Percentiles rank a stretch among this genome's conserved stretches.
phyloP scores from a whole-genome alignment of 2,797 vertebrate genomes.

The Liparis tanakae region DNA sequence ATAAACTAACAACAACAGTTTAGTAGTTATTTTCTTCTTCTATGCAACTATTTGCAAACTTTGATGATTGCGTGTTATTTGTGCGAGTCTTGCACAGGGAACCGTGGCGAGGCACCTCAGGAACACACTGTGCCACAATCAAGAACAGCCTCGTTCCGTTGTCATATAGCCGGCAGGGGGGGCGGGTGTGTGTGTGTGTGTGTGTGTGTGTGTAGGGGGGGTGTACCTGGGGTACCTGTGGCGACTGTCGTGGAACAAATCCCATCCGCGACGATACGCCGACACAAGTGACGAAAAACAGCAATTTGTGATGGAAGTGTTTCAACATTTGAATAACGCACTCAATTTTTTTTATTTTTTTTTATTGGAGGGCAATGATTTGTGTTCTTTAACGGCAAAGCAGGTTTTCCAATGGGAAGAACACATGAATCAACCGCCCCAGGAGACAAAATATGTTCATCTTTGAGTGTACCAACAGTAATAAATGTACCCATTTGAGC shows the following conservation, averaged over 20 bases:
- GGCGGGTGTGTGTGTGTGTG: neutral
- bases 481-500: no score
- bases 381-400: neutral
- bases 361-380: no score
- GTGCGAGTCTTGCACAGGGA: neutral
- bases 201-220: no score
- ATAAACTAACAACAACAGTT: neutral
- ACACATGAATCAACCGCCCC: neutral
- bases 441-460: neutral
- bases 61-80: neutral
- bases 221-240: neutral
- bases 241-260: neutral
- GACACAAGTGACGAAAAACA: neutral
- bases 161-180: neutral
- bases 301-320: neutral
- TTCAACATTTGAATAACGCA: neutral
- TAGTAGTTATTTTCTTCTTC: neutral
- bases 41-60: no score
- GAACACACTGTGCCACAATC: slow-evolving; percentile 9
- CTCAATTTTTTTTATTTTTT: no score
- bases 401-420: neutral
- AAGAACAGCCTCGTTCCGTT: neutral
- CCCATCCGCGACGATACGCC: neutral
- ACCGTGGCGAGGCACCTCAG: slow-evolving; percentile 2
- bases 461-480: neutral